A percentile compares a stretch with the other conserved stretches of the same genome.
Conservation (phyloP, 2,888 invertebrate genomes). For the Hypomecis atomaria region DNA sequence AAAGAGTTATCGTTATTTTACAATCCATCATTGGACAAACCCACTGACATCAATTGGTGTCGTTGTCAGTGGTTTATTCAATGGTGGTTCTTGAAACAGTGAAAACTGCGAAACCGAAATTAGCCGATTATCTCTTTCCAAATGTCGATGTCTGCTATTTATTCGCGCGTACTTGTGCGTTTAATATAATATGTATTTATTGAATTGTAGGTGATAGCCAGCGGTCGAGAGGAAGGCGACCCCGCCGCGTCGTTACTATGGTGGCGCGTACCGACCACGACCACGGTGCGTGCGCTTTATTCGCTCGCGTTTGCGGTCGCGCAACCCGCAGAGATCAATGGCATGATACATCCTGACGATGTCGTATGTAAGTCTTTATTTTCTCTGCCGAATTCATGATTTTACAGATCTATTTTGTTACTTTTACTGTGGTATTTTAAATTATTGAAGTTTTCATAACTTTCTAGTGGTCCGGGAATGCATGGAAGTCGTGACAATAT, state of each 20-base stretch:
- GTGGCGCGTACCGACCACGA: constrained; percentile 77
- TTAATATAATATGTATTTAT: not conserved
- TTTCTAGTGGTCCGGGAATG: constrained; percentile 94
- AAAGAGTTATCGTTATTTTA: too few species aligned
- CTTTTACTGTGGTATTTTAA: too few species aligned
- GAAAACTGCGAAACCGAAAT: too few species aligned
- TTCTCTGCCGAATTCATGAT: too few species aligned
- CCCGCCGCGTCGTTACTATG: constrained; percentile 72
- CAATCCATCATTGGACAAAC: too few species aligned
- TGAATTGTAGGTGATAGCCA: constrained; percentile 64
- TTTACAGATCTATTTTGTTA: too few species aligned
- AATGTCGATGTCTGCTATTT: too few species aligned
- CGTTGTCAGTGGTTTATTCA: not conserved
- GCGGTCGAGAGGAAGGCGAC: constrained; percentile 67
- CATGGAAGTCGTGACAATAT: constrained; percentile 95
- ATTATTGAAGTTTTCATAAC: too few species aligned
- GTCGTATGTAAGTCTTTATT: constrained; percentile 76
- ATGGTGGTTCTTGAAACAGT: too few species aligned
- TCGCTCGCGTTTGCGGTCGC: constrained; percentile 72
- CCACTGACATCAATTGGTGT: not conserved
- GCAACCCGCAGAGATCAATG: constrained; percentile 62
- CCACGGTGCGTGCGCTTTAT: constrained; percentile 76
- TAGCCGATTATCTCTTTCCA: too few species aligned
- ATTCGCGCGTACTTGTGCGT: too few species aligned
- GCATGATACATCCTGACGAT: constrained; percentile 87